phyloP scores from a whole-genome alignment of 2,888 invertebrate species.

The Drepana falcataria region DNA sequence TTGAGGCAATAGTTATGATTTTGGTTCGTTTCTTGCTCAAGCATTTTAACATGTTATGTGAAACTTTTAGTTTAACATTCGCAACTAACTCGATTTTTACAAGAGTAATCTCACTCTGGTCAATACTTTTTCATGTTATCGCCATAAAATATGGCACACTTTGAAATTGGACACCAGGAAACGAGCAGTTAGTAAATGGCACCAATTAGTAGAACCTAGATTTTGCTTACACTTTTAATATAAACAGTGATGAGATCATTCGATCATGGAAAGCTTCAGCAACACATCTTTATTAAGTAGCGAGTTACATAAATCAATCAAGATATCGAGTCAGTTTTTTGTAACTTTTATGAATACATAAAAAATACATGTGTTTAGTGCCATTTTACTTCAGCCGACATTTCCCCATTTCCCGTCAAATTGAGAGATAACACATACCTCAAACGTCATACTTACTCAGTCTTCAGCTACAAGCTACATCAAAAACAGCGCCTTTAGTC shows the following conservation, averaged over 20 bases:
- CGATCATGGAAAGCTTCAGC: no score
- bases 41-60: conserved; percentile 18
- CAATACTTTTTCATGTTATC: conserved; percentile 18
- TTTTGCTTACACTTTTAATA: no score
- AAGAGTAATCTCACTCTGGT: conserved; percentile 31
- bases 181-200: not conserved
- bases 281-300: no score
- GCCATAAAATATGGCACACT: conserved; percentile 37
- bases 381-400: not conserved
- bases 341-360: not conserved
- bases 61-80: conserved; percentile 31
- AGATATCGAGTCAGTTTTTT: no score
- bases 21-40: conserved; percentile 30
- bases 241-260: no score
- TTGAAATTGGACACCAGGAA: conserved; percentile 1
- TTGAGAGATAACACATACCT: conserved; percentile 3
- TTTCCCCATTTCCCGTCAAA: not conserved
- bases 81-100: conserved; percentile 19
- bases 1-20: conserved; percentile 25
- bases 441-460: conserved; percentile 35
- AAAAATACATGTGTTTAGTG: not conserved
- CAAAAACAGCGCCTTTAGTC: conserved; percentile 23
- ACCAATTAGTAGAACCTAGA: not conserved
- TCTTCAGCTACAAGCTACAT: conserved; percentile 42
- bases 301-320: no score